Base-by-base conservation (phyloP, 2,888 invertebrate species). In the Parnassius glacialis region DNA sequence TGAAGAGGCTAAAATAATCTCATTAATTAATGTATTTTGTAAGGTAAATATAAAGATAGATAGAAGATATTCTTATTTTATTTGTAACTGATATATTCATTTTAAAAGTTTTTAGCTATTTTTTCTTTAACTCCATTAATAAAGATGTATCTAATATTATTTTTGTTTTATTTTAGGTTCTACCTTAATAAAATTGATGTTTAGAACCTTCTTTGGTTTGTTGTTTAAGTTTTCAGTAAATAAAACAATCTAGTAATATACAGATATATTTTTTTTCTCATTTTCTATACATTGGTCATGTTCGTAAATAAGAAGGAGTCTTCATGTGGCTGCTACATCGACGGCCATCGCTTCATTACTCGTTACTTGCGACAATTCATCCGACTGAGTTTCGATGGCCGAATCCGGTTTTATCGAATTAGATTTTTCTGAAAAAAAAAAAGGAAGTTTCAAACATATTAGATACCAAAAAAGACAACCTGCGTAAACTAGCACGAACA, bases 351-450 rank as follows among this genome's bases (percentile, higher is more conserved):
- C 69, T 56, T n/a, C 63, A 50, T 54, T 54, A 62, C 53, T 61
- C 42, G n/a, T 53, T 60, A 48, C 47, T 52, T 51, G 65, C 66
- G 10, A 61, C 64, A 12, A 62, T 34, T 34, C 7, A 65, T 45
- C 67, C 70, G 20, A 71, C 70, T 3, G 64, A 62, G 13, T 54
- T 48, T 55, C 74, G 74, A 5, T 62, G n/a, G 7, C 2, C 2
- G 13, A 13, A n/a, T 62, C 13, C 16, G 72, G 69, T 20, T 45
- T 20, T 0, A 61, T 34, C 50, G 69, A 70, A 63, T 71, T 78
- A 1, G 69, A 64, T 69, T 80, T 82, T 64, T 69, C 85, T 85
- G 75, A 58, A 76, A 75, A 54, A 57, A 57, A 61, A 59, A 61
- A 56, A 50, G 16, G 16, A 52, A 25, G 53, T 13, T 1, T 5